phyloP scores from a whole-genome alignment of 2,797 vertebrate species.

The Helostoma temminkii region DNA sequence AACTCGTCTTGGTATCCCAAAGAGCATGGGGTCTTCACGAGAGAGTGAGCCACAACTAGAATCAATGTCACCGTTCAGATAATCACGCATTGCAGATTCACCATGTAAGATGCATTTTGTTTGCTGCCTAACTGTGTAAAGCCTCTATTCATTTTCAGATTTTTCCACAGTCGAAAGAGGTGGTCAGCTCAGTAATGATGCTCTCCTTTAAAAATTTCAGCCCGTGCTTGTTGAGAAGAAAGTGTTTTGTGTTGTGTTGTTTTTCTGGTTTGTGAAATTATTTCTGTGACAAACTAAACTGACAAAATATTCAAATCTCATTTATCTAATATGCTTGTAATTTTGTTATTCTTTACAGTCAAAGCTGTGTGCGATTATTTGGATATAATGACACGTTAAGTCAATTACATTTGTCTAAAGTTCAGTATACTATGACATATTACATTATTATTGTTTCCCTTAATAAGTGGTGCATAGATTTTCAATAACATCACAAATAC shows the following conservation, averaged over 20 bases:
- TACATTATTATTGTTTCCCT: slow-evolving; percentile 28
- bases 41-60: slow-evolving; percentile 77
- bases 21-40: slow-evolving; percentile 85
- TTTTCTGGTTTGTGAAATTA: slow-evolving; percentile 30
- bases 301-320: slow-evolving; percentile 50
- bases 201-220: slow-evolving; percentile 63
- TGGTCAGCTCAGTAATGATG: slow-evolving; percentile 68
- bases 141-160: slow-evolving; percentile 81
- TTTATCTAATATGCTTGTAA: slow-evolving; percentile 58
- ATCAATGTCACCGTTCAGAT: slow-evolving; percentile 85
- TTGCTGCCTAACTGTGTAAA: slow-evolving; percentile 81
- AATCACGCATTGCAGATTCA: slow-evolving; percentile 81
- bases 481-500: slow-evolving; percentile 17
- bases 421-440: slow-evolving; percentile 8
- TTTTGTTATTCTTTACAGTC: slow-evolving; percentile 59
- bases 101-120: slow-evolving; percentile 87
- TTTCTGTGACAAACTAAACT: slow-evolving; percentile 55
- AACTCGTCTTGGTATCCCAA: slow-evolving; percentile 80
- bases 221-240: slow-evolving; percentile 41
- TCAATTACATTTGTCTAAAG: slow-evolving; percentile 48
- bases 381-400: slow-evolving; percentile 8
- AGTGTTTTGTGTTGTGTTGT: slow-evolving; percentile 39
- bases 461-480: slow-evolving; percentile 38
- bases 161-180: slow-evolving; percentile 62
- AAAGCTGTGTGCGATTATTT: slow-evolving; percentile 28